Conservation (phyloP, 2,888 invertebrate species). For the Apotomis capreana region DNA sequence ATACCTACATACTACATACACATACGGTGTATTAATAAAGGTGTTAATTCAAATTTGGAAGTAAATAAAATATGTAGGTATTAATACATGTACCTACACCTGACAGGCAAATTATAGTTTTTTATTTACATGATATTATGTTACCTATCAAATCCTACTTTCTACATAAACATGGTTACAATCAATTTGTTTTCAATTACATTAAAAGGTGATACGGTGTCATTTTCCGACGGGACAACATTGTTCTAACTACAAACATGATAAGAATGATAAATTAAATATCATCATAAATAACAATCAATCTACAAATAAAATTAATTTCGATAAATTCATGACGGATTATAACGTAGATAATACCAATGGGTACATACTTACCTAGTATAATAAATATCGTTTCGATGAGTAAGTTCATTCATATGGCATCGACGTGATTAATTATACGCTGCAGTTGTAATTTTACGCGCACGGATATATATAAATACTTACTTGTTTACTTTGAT, state of each 20-base stretch:
- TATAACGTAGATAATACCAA: neutral
- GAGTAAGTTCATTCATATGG: slow-evolving; percentile 9
- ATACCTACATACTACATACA: too few relatives aligned
- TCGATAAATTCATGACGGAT: neutral
- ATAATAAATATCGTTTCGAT: neutral
- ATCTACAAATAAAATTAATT: neutral
- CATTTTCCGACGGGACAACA: neutral
- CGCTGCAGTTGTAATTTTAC: slow-evolving; percentile 1
- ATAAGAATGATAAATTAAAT: neutral
- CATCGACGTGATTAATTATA: neutral
- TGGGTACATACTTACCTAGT: neutral
- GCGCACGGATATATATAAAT: neutral
- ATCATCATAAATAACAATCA: neutral
- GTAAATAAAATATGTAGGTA: too few relatives aligned
- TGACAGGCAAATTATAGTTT: too few relatives aligned
- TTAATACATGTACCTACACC: too few relatives aligned
- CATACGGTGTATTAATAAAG: too few relatives aligned
- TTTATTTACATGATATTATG: too few relatives aligned
- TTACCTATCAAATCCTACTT: too few relatives aligned
- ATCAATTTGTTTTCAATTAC: too few relatives aligned
- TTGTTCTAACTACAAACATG: neutral
- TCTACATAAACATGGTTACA: too few relatives aligned
- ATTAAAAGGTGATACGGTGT: too few relatives aligned
- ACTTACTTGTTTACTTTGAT: neutral
- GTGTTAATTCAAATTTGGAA: too few relatives aligned